Conservation (phyloP, 2,113 vertebrate species). For the Alethe diademata region DNA sequence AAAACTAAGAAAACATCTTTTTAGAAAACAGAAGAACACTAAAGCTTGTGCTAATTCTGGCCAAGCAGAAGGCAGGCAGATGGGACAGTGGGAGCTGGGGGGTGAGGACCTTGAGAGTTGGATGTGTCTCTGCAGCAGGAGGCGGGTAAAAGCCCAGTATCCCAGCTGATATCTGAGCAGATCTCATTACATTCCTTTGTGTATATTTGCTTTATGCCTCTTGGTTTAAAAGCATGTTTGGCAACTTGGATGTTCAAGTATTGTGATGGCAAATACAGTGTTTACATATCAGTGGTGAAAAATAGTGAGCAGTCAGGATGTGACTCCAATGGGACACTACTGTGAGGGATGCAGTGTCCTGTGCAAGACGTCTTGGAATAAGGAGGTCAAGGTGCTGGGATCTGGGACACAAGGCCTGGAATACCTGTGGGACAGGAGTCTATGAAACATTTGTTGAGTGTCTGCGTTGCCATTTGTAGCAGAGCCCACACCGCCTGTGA, state of each 20-base stretch:
- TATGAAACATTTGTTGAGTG: neutral
- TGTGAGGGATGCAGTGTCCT: neutral
- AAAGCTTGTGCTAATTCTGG: neutral
- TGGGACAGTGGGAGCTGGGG: neutral
- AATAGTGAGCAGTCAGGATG: neutral
- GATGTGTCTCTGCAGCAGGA: neutral
- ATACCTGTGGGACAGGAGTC: neutral
- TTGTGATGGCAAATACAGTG: neutral
- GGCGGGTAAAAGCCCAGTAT: neutral
- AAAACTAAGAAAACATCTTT: neutral
- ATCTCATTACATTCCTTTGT: neutral
- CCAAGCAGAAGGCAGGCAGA: neutral
- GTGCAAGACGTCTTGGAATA: neutral
- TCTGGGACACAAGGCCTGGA: neutral
- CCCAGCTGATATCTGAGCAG: neutral
- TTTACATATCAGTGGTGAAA: neutral
- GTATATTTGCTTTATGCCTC: neutral
- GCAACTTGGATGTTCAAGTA: neutral
- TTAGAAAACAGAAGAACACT: neutral
- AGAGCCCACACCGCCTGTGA: neutral
- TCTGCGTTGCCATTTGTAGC: neutral
- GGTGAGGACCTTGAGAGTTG: neutral
- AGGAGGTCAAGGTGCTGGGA: neutral
- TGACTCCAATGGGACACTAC: rapidly evolving
- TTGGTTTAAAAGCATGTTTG: neutral